Conservation (phyloP, 2,797 vertebrate species). For the Peromyscus eremicus region DNA sequence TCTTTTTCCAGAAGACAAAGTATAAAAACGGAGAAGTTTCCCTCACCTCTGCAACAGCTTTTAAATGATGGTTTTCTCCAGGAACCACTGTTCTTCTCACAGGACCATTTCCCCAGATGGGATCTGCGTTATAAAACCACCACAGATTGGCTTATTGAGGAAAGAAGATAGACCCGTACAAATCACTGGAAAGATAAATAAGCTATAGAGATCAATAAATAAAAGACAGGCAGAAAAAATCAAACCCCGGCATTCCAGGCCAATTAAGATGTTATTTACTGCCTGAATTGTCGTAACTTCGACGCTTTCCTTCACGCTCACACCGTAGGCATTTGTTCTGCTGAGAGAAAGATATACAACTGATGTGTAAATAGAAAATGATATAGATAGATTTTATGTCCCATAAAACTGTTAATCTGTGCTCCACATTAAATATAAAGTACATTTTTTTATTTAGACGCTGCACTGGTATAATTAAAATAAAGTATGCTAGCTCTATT, state of each 20-base stretch:
- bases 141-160: slow-evolving; percentile 82
- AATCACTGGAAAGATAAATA: slow-evolving; percentile 87
- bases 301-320: slow-evolving; percentile 80
- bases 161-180: slow-evolving; percentile 86
- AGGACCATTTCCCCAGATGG: slow-evolving; percentile 83
- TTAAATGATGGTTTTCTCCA: slow-evolving; percentile 84
- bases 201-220: slow-evolving; percentile 87
- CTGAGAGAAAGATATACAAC: slow-evolving; percentile 87
- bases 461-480: slow-evolving; percentile 89
- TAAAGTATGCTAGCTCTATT: slow-evolving; percentile 88
- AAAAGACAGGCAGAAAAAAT: slow-evolving; percentile 83
- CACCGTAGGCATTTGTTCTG: slow-evolving; percentile 84
- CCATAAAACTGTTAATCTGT: slow-evolving; percentile 89
- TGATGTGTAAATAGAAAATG: slow-evolving; percentile 88
- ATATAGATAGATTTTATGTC: slow-evolving; percentile 89
- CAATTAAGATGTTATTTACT: slow-evolving; percentile 89
- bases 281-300: slow-evolving; percentile 82
- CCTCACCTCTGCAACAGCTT: slow-evolving; percentile 78
- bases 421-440: slow-evolving; percentile 88
- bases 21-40: slow-evolving; percentile 79
- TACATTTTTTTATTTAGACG: slow-evolving; percentile 88
- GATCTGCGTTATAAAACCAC: slow-evolving; percentile 85
- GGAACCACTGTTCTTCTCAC: slow-evolving; percentile 77
- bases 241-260: slow-evolving; percentile 80
- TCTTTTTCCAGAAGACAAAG: slow-evolving; percentile 80